A percentile compares a stretch with the other conserved stretches of the same genome.
Conservation (phyloP, 2,113 vertebrate genomes). For the Kryptolebias marmoratus region DNA sequence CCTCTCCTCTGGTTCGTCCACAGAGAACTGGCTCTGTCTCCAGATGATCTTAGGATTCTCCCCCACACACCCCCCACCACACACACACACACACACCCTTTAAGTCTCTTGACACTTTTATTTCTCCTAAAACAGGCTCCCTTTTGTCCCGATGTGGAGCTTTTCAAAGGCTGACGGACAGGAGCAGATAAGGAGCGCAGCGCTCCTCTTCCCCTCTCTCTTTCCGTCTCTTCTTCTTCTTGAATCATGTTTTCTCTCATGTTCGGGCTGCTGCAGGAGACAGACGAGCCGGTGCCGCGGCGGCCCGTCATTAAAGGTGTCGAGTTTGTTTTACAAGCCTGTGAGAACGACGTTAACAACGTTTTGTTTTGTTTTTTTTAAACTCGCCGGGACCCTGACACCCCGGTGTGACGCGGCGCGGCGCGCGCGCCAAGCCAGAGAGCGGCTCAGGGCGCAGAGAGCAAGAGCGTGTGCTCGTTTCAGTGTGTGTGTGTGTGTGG, state of each 20-base stretch:
- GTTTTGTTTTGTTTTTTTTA: slow-evolving; percentile 48
- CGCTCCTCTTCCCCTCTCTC: background rate
- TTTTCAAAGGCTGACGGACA: slow-evolving; percentile 39
- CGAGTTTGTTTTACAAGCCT: slow-evolving; percentile 75
- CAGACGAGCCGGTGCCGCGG: slow-evolving; percentile 50
- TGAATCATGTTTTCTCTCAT: background rate
- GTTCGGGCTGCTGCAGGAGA: slow-evolving; percentile 4
- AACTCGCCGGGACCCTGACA: slow-evolving; percentile 66
- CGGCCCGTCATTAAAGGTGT: slow-evolving; percentile 61
- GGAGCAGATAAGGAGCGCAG: slow-evolving; percentile 50
- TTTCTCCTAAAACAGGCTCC: slow-evolving; percentile 78
- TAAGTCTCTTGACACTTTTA: slow-evolving; percentile 63
- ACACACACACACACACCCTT: slow-evolving; percentile 10
- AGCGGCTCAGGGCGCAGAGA: slow-evolving; percentile 17
- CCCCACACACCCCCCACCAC: slow-evolving; percentile 13
- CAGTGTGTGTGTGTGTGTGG: background rate
- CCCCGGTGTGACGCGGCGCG: slow-evolving; percentile 65
- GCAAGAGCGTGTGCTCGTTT: background rate
- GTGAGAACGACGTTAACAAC: slow-evolving; percentile 71
- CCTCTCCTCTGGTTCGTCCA: slow-evolving; percentile 60
- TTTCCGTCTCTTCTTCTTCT: too few species aligned
- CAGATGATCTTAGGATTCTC: slow-evolving; percentile 64
- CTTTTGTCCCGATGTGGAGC: slow-evolving; percentile 69
- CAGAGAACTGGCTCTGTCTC: slow-evolving; percentile 66
- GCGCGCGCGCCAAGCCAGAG: slow-evolving; percentile 14